Base-by-base conservation (phyloP, 2,888 invertebrate species). In the Sinhomidia bicolor region DNA sequence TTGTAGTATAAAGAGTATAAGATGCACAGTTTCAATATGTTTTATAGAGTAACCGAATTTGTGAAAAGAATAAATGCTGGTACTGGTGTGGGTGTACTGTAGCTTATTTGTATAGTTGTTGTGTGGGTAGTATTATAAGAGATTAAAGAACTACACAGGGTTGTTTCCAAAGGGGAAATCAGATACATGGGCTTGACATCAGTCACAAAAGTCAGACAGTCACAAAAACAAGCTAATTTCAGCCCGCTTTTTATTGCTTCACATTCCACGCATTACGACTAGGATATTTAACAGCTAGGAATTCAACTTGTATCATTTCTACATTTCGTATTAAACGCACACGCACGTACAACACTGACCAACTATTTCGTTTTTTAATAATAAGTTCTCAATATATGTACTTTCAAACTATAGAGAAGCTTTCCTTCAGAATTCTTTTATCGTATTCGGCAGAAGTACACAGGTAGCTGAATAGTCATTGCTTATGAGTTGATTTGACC, bases 241-340 rank as follows among this genome's bases (percentile, higher is more conserved):
- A 90, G 82, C 85, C 81, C 44, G 29, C 71, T 54, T 85, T 90
- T 89, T 90, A 90, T 90, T 89, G 87, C 89, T 87, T 89, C 85
- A 85, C 89, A 90, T 90, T 90, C 89, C 89, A 44, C n/a, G 60
- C 68, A 54, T 82, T 82, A 57, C 54, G 23, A 78, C 10, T 79
- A 12, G 57, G 29, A 29, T 51, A 26, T 29, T 47, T 23, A 36
- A 10, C 20, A 44, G 9, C 14, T n/a, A 47, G 47, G 47, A 26
- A 26, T 76, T 51, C 7, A 41, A 23, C 32, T 47, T 20, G 14
- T 32, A 47, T 9, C 44, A 17, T 57, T 57, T 57, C 3, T 57
- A 23, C 17, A 17, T n/a, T n/a, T n/a, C n/a, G n/a, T n/a, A n/a
- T n/a, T n/a, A n/a, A n/a, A n/a, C n/a, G 17, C 2, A 5, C 6